phyloP scores from a whole-genome alignment of 1,140 invertebrate genomes.

The Bathynomus jamesi region DNA sequence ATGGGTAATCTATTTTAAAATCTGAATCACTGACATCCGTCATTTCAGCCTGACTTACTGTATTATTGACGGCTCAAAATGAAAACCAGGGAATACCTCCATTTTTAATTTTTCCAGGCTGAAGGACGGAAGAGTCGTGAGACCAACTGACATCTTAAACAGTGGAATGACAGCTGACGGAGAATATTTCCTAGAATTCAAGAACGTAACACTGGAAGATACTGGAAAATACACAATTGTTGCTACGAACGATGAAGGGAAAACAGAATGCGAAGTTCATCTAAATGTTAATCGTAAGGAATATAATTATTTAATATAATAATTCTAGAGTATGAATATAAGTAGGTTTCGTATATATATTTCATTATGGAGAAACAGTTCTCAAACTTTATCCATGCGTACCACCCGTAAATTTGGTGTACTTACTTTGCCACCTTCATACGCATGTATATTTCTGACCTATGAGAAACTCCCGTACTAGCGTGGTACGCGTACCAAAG shows the following conservation, averaged over 20 bases:
- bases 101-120: constrained; percentile 12
- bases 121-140: constrained; percentile 13
- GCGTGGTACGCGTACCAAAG: no score
- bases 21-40: no score
- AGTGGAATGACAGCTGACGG: constrained; percentile 6
- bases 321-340: constrained; percentile 11
- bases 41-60: no score
- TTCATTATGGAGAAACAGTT: constrained; percentile 57
- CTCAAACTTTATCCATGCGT: constrained; percentile 63
- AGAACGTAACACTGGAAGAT: constrained; percentile 5
- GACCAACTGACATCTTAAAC: constrained; percentile 11
- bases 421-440: constrained; percentile 4
- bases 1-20: no score
- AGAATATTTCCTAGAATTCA: constrained; percentile 11
- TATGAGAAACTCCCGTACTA: no score
- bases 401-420: constrained; percentile 26
- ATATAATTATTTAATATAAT: no score
- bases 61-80: no score
- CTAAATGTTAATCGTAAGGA: constrained; percentile 7
- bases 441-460: no score
- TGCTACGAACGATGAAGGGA: constrained; percentile 10
- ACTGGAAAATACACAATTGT: constrained; percentile 12
- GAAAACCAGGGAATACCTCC: no score
- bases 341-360: constrained; percentile 16
- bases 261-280: constrained; percentile 1